A percentile compares a stretch with the other conserved stretches of the same genome.
phyloP scores from a whole-genome alignment of 2,888 invertebrate species.

The Ornithoptera priamus region DNA sequence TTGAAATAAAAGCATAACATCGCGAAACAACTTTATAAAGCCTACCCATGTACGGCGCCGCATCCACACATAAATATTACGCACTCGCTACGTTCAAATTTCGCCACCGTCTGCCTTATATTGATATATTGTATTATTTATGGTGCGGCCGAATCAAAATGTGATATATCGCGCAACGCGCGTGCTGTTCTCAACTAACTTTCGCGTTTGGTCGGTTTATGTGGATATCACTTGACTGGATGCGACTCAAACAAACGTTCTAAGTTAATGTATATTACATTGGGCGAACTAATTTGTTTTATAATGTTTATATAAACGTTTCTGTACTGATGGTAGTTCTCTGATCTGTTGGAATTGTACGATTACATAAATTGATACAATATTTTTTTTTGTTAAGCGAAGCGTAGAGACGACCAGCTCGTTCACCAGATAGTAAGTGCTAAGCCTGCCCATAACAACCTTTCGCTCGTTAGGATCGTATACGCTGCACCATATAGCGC shows the following conservation, averaged over 20 bases:
- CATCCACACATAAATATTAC: conserved; percentile 69
- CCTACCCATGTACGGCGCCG: conserved; percentile 41
- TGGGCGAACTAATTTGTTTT: too few species aligned
- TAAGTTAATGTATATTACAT: not conserved
- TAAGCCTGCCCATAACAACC: too few species aligned
- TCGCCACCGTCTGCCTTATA: conserved; percentile 80
- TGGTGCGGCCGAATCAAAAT: conserved; percentile 79
- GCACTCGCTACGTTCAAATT: conserved; percentile 77
- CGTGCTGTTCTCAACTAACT: conserved; percentile 74
- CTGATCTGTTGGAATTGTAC: too few species aligned
- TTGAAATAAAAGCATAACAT: conserved; percentile 39
- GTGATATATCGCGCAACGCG: conserved; percentile 76
- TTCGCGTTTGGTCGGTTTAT: conserved; percentile 76
- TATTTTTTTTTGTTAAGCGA: too few species aligned
- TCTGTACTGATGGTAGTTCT: too few species aligned
- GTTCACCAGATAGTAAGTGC: too few species aligned
- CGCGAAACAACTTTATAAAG: conserved; percentile 44
- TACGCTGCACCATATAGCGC: too few species aligned
- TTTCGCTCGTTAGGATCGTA: too few species aligned
- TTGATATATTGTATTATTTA: conserved; percentile 81
- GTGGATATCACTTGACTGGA: conserved; percentile 54
- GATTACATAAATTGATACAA: too few species aligned
- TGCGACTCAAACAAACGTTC: conserved; percentile 33
- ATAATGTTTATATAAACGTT: too few species aligned
- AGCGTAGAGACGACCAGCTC: too few species aligned